phyloP scores from a whole-genome alignment of 2,797 vertebrate genomes.

The Scyliorhinus canicula region DNA sequence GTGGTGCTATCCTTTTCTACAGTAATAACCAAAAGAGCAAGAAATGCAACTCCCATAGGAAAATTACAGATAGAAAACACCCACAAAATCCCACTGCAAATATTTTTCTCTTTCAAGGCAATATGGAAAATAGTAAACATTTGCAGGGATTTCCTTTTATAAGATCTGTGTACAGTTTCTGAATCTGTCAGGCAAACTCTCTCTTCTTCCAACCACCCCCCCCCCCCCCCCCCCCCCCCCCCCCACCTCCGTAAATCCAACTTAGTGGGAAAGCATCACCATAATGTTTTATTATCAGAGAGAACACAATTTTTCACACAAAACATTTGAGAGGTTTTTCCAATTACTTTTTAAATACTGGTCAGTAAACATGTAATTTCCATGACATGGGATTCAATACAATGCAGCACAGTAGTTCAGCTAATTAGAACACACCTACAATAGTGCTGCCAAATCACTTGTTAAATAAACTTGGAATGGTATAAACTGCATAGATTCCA shows the following conservation, averaged over 20 bases:
- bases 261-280: background rate
- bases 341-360: background rate
- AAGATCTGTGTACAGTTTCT: background rate
- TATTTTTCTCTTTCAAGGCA: background rate
- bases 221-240: too few relatives aligned
- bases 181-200: background rate
- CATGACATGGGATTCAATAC: background rate
- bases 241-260: background rate
- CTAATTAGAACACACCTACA: background rate
- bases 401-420: background rate
- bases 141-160: too few relatives aligned
- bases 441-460: background rate
- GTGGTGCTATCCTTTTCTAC: background rate
- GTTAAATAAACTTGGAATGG: background rate
- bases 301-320: background rate
- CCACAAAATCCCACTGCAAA: background rate
- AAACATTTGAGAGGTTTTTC: background rate
- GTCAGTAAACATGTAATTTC: background rate
- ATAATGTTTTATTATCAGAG: background rate
- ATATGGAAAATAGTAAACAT: background rate
- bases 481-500: background rate
- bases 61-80: too few relatives aligned
- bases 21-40: background rate
- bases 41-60: background rate
- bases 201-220: background rate